Evolutionary conservation across 2,888 invertebrate genomes (phyloP).

Genomic region (Perdita meconis): DNA sequence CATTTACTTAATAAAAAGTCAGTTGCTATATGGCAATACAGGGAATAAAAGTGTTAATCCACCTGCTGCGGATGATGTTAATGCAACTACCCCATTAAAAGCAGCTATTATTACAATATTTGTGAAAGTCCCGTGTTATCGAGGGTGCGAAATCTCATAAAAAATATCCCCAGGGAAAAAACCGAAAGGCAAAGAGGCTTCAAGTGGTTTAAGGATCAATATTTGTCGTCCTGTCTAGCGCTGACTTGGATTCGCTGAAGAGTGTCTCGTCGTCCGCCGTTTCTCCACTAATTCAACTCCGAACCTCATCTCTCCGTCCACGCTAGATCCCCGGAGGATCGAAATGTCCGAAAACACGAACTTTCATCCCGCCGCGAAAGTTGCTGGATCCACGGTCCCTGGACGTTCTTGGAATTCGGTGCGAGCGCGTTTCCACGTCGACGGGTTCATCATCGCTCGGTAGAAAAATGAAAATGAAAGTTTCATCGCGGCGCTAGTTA

Average conservation of each 20-base stretch:
- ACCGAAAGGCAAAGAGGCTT: background rate
- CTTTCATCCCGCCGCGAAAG: constrained; percentile 20
- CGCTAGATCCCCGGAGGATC: background rate
- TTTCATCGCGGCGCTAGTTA: constrained; percentile 23
- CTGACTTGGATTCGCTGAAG: constrained; percentile 34
- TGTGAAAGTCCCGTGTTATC: background rate
- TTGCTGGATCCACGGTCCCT: background rate
- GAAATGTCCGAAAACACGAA: background rate
- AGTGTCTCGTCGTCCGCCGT: constrained; percentile 17
- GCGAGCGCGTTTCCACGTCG: constrained; percentile 2
- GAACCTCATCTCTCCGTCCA: background rate
- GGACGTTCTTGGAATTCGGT: background rate
- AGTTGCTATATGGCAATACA: no score
- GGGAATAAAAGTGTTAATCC: no score
- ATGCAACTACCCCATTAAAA: no score
- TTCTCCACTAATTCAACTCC: constrained; percentile 11
- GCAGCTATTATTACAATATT: background rate
- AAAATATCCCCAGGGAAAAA: constrained; percentile 6
- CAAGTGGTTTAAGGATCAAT: constrained; percentile 38
- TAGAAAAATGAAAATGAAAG: constrained; percentile 68
- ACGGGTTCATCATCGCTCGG: constrained; percentile 1
- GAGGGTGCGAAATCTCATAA: background rate
- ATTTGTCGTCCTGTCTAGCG: constrained; percentile 52
- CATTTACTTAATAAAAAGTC: no score
- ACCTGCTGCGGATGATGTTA: no score